Evolutionary conservation across 2,113 vertebrate species (phyloP).

Genomic region (Tor tambroides): DNA sequence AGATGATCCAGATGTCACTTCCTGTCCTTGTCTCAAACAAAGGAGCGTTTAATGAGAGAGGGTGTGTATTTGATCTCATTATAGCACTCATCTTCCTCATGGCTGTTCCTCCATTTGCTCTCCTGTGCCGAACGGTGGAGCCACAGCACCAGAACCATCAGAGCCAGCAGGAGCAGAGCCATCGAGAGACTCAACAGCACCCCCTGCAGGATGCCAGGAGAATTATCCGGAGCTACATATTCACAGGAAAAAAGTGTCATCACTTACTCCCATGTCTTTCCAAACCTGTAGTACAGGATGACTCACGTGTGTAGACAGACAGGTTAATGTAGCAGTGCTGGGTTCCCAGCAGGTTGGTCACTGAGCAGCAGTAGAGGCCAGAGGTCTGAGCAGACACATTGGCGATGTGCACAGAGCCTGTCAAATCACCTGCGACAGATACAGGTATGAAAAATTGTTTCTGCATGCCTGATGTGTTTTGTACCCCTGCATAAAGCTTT

Average conservation of each 20-base stretch:
- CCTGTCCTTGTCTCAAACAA: conserved; percentile 68
- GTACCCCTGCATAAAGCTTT: not conserved
- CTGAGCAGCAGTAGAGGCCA: conserved; percentile 79
- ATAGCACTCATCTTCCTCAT: conserved; percentile 68
- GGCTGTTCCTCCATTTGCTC: conserved; percentile 60
- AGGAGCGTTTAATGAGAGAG: conserved; percentile 74
- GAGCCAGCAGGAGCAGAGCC: conserved; percentile 73
- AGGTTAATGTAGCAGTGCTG: conserved; percentile 78
- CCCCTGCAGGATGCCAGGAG: conserved; percentile 74
- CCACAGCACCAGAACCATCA: conserved; percentile 75
- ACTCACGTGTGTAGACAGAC: conserved; percentile 73
- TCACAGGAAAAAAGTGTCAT: not conserved
- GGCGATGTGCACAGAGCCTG: conserved; percentile 68
- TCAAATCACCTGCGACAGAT: conserved; percentile 62
- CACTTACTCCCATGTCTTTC: no score
- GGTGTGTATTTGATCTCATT: conserved; percentile 74
- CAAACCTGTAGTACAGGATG: not conserved
- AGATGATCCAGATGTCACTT: not conserved
- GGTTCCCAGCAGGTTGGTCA: conserved; percentile 74
- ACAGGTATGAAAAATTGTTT: not conserved
- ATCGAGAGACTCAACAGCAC: conserved; percentile 76
- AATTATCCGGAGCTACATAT: conserved; percentile 59
- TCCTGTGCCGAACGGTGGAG: conserved; percentile 75
- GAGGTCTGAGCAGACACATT: conserved; percentile 76
- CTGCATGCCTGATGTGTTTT: not conserved